Evolutionary conservation across 2,888 invertebrate genomes (phyloP), one percentile per base, ranked within the genome.

Genomic region (Strigamia transsilvanica): DNA sequence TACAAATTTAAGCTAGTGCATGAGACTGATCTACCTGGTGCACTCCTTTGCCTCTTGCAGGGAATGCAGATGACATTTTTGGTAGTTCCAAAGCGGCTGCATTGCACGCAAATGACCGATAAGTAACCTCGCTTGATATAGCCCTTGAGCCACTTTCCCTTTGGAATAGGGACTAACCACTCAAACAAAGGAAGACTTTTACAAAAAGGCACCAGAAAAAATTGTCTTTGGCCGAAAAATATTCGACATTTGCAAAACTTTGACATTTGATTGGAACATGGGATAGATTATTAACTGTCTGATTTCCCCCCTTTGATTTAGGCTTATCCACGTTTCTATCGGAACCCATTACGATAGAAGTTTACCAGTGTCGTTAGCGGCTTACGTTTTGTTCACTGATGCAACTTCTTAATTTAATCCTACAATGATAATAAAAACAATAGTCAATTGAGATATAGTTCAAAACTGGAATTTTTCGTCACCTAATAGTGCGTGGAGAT

Each of bases 111-210:
- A 73, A 73, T 73, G 73, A n/a, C 73, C 73, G 73, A 73, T 73
- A 73, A 73, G 73, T 73, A 73, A 73, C 73, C 73, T 73, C 23
- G n/a, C 13, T 32, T 73, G 32, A 73, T 73, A 73, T 73, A 73
- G 73, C 73, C 73, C 73, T 73, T 73, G 73, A 73, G 73, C 73
- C 73, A 73, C 73, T 32, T 32, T 12, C 73, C 73, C 23, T 73
- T 73, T 23, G 73, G 32, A 73, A 73, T 73, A 73, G 23, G 32
- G 27, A 73, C 73, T 73, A 73, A 73, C 73, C 73, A 73, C 73
- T 73, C 73, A 73, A 73, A 73, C 27, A 73, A 66, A 18, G 61
- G 18, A 18, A n/a, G 56, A 9, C 7, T 32, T 18, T n/a, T 9
- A 56, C 21, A 18, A 56, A 73, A 27, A 18, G 27, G 73, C 38